Percentiles rank a stretch among this genome's conserved stretches.
phyloP scores from a whole-genome alignment of 2,797 vertebrate genomes.

The Rousettus madagascariensis region DNA sequence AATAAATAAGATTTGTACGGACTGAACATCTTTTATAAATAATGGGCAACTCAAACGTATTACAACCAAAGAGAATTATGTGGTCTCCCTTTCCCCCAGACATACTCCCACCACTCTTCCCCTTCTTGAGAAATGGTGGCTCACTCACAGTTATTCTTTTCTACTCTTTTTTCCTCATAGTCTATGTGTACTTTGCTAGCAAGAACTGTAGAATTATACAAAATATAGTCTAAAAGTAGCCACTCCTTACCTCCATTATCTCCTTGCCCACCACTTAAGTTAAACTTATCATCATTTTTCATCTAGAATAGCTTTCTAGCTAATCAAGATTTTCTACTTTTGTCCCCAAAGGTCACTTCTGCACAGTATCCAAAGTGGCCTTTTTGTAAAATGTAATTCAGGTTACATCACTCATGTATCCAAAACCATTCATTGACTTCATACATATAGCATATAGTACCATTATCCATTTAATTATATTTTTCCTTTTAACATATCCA shows the following conservation, averaged over 20 bases:
- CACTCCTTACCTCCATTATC: neutral
- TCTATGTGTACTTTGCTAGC: neutral
- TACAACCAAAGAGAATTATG: neutral
- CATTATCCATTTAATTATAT: neutral
- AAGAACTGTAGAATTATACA: neutral
- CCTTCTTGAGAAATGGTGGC: neutral
- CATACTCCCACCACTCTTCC: neutral
- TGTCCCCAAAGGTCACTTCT: neutral
- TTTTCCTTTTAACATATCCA: neutral
- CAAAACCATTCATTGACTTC: neutral
- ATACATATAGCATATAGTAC: neutral
- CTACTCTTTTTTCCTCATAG: neutral
- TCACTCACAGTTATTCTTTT: neutral
- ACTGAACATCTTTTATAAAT: neutral
- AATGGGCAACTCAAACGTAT: neutral
- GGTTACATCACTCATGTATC: neutral
- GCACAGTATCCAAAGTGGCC: neutral
- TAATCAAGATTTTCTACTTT: neutral
- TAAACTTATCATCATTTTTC: neutral
- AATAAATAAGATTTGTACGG: neutral
- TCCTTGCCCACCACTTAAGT: neutral
- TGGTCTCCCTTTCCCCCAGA: neutral
- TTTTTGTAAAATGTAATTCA: neutral
- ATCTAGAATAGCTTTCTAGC: neutral
- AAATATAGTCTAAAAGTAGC: neutral